Evolutionary conservation across 2,797 vertebrate genomes (phyloP).

Genomic region (Cyprinella venusta): DNA sequence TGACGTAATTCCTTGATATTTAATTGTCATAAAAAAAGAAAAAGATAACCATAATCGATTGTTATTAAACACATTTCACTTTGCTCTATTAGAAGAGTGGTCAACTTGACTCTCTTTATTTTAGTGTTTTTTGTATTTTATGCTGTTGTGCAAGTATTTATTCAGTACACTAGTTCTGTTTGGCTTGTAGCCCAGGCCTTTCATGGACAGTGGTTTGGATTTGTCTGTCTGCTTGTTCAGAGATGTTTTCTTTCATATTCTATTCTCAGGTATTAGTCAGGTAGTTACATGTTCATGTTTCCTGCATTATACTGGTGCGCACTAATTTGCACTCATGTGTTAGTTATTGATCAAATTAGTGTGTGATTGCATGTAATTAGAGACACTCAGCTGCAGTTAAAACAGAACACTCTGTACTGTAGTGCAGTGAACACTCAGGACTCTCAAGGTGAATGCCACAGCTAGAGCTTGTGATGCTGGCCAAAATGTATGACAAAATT

Average conservation of each 20-base stretch:
- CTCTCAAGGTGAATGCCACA: conserved; percentile 54
- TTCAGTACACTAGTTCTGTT: conserved; percentile 13
- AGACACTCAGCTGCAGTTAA: neutral
- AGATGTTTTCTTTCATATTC: neutral
- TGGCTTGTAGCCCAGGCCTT: conserved; percentile 22
- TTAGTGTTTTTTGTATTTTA: neutral
- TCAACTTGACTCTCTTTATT: neutral
- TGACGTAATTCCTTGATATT: neutral
- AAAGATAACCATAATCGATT: neutral
- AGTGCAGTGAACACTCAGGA: neutral
- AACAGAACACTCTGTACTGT: conserved; percentile 18
- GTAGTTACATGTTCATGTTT: neutral
- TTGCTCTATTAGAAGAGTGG: neutral
- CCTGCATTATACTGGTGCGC: neutral
- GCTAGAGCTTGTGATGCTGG: conserved; percentile 20
- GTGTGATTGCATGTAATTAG: neutral
- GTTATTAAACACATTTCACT: neutral
- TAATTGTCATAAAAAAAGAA: neutral
- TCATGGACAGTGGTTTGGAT: neutral
- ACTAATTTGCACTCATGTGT: neutral
- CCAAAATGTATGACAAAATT: conserved; percentile 36
- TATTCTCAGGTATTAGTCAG: neutral
- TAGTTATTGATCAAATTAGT: conserved; percentile 9
- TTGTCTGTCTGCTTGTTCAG: conserved; percentile 9
- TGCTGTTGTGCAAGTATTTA: neutral